Evolutionary conservation across 2,797 vertebrate species (phyloP).

Genomic region (Perodicticus potto): DNA sequence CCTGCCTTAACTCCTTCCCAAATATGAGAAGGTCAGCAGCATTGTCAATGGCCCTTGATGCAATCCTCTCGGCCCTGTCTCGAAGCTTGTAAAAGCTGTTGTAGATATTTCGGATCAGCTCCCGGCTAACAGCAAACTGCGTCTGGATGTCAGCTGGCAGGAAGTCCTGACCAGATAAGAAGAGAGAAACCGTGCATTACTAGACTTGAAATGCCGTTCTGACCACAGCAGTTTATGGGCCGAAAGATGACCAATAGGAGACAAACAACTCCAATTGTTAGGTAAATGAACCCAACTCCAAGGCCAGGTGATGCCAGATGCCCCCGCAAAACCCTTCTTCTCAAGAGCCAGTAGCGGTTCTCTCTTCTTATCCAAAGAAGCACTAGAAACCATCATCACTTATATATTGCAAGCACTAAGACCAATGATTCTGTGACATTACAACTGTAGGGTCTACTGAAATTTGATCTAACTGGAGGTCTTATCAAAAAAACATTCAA

Average conservation of each 20-base stretch:
- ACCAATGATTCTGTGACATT: too few species aligned
- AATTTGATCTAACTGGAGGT: neutral
- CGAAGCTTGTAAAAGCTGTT: slow-evolving; percentile 97
- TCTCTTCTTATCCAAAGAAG: neutral
- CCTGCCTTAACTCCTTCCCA: slow-evolving; percentile 96
- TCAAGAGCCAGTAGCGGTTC: neutral
- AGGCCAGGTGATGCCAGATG: fast-evolving
- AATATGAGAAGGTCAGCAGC: slow-evolving; percentile 96
- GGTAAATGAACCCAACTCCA: too few species aligned
- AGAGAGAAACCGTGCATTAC: fast-evolving
- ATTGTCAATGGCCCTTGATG: slow-evolving; percentile 94
- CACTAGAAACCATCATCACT: neutral
- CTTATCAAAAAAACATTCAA: neutral
- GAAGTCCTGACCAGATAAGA: slow-evolving; percentile 91
- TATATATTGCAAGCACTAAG: neutral
- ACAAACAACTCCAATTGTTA: fast-evolving
- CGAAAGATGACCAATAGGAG: too few species aligned
- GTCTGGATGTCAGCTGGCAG: slow-evolving; percentile 96
- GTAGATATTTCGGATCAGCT: slow-evolving; percentile 96
- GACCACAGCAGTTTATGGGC: neutral
- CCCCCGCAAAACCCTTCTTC: too few species aligned
- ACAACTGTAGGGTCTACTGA: fast-evolving
- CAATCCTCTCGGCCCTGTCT: slow-evolving; percentile 95
- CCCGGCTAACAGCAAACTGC: slow-evolving; percentile 95
- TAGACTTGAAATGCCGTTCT: fast-evolving